Base-by-base conservation (phyloP, 2,113 vertebrate species). In the Laticauda laticaudata region DNA sequence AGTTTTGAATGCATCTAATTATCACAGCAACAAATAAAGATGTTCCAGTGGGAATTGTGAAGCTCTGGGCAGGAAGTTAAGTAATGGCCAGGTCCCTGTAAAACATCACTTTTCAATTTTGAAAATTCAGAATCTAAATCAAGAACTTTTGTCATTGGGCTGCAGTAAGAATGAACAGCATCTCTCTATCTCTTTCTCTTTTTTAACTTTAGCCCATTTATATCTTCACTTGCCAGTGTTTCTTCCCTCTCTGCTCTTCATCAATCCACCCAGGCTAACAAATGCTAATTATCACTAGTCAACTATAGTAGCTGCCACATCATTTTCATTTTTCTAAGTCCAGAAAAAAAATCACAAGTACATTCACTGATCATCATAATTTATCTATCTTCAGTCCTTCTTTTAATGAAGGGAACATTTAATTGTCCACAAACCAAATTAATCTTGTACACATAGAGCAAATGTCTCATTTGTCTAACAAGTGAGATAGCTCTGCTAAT, bases 1-100 rank as follows among this genome's bases (percentile, higher is more conserved):
- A 56, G 88, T 88, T 90, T 86, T 90, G 88, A 93, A 86, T 75
- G 90, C 34, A 51, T 90, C 92, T 93, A 86, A 93, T 93, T 90
- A 86, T 90, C 92, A 90, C 88, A 61, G 88, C 53, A 55, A 75
- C 61, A 93, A 86, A 59, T 51, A 48, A 88, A 59, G 75, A 86
- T 61, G 92, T 53, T 81, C 88, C 55, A 7, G 55, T 61, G 92
- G 92, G 92, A 57, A 86, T 86, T 61, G 43, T 86, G 56, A 61
- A 48, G 88, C 92, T 86, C 54, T 26, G 43, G 55, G 55, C 43
- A 90, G 92, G n/a, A 86, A 61, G 92, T 86, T 59, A 55, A 90
- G 56, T 90, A 90, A 90, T 61, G 75, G 75, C 88, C 51, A 34
- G 23, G 88, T 86, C 55, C 88, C 92, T 53, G 4, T 10, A 55